Evolutionary conservation across 1,140 invertebrate genomes (phyloP), one percentile per base, ranked within the genome.

Genomic region (Nomia melanderi): DNA sequence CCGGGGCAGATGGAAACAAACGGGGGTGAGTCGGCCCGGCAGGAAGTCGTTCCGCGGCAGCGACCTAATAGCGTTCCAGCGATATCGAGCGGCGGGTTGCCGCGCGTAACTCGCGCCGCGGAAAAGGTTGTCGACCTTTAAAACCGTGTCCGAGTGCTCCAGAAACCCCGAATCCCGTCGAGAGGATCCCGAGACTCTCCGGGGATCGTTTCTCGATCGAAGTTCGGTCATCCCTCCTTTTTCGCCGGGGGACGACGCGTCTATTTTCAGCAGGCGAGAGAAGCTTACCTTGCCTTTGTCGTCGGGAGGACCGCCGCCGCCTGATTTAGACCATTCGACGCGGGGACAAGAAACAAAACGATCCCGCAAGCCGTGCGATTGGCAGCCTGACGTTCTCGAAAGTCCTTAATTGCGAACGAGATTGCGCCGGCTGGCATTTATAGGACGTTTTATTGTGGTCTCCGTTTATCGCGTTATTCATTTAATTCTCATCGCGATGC

Each of bases 1-100:
- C 20, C 5, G 20, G 20, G 41, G 41, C 47, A 50, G 47, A 29
- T 29, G 14, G 25, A 57, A 57, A 31, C 54, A 57, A 31, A 9
- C 20, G 54, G 17, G 27, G 27, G 11, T 27, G 6, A 1, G 54
- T 31, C 25, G 23, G 53, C 53, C 6, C 64, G 72, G 39, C 72
- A 57, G 81, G 76, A 84, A 83, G 81, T 84, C 75, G 82, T 73
- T 70, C 39, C 33, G 66, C 70, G 66, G 33, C 47, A 44, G 12
- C 70, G 72, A 83, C 78, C 78, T 81, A 83, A 86, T 80, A 85
- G 77, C 83, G 78, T 82, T 82, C 81, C 78, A 79, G 71, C 56
- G 84, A 81, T 86, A 86, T 86, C 78, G 84, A 86, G 65, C 83
- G 79, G 65, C 83, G 79, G 70, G 25, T 23, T 11, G 12, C 41